phyloP scores from a whole-genome alignment of 2,888 invertebrate species.

The Scaptomyza flava region DNA sequence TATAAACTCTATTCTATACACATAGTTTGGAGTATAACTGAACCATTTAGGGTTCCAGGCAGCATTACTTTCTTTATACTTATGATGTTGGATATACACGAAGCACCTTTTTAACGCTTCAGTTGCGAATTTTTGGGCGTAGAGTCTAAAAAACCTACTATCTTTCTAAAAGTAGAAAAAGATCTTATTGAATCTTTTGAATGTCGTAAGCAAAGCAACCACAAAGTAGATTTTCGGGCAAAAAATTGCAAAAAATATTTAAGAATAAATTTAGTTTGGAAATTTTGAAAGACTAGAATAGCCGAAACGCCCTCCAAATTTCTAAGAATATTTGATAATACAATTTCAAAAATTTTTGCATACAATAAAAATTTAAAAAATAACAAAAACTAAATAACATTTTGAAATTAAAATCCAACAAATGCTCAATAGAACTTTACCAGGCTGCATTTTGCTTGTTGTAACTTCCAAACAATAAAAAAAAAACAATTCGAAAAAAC shows the following conservation, averaged over 20 bases:
- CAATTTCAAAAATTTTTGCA: slow-evolving; percentile 43
- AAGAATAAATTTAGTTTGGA: slow-evolving; percentile 37
- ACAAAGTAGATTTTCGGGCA: slow-evolving; percentile 10
- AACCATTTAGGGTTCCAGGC: slow-evolving; percentile 72
- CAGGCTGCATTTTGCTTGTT: slow-evolving; percentile 64
- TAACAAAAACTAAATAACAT: slow-evolving; percentile 4
- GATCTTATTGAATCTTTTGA: slow-evolving; percentile 8
- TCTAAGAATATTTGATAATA: slow-evolving; percentile 68
- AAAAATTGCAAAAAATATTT: slow-evolving; percentile 14
- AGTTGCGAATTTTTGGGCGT: slow-evolving; percentile 9
- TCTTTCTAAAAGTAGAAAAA: not conserved
- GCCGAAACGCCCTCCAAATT: slow-evolving; percentile 72
- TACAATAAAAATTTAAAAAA: slow-evolving; percentile 15
- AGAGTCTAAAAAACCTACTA: slow-evolving; percentile 1
- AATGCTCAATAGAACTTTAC: slow-evolving; percentile 63
- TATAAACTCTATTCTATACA: slow-evolving; percentile 55
- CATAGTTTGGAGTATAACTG: slow-evolving; percentile 62
- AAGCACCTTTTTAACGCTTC: slow-evolving; percentile 49
- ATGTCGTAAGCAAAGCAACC: slow-evolving; percentile 2
- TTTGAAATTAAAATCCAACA: slow-evolving; percentile 1
- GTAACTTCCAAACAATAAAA: slow-evolving; percentile 20
- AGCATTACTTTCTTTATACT: slow-evolving; percentile 72
- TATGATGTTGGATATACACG: slow-evolving; percentile 47
- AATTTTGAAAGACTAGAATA: slow-evolving; percentile 52
- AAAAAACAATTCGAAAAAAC: not conserved